Conservation (phyloP, 2,113 vertebrate species). For the Hyaena hyaena region DNA sequence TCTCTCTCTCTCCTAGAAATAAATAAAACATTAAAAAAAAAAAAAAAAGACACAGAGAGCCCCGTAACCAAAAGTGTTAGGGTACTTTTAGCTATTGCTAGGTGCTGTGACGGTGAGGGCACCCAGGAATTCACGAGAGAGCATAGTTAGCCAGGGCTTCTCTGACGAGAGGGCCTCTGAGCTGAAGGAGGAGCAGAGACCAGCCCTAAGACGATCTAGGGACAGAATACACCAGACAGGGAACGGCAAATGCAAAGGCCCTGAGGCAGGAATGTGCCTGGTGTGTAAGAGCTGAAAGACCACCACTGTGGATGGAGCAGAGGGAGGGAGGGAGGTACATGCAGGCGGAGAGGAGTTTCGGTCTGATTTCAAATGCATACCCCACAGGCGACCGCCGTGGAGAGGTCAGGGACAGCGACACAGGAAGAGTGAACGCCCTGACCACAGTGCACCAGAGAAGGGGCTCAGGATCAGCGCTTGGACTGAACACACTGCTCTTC, state of each 20-base stretch:
- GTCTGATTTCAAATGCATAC: not conserved
- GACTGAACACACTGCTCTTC: not conserved
- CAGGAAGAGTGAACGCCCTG: not conserved
- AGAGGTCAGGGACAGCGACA: not conserved
- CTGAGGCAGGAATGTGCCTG: not conserved
- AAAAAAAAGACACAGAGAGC: not conserved
- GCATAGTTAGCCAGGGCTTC: not conserved
- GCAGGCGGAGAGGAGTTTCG: not conserved
- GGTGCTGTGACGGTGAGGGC: not conserved
- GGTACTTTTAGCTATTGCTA: not conserved
- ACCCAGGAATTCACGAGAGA: not conserved
- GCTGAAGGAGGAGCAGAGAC: not conserved
- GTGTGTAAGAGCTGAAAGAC: not conserved
- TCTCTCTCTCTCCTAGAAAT: too few species aligned
- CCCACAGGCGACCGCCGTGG: rapidly evolving
- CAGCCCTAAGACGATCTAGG: not conserved
- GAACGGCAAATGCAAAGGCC: not conserved
- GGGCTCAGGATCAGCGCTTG: not conserved
- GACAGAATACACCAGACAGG: not conserved
- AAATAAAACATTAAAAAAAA: too few species aligned
- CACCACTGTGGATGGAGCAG: not conserved
- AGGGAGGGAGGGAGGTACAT: rapidly evolving
- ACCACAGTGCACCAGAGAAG: not conserved
- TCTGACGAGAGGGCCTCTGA: not conserved
- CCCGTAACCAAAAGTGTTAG: not conserved